Evolutionary conservation across 2,113 vertebrate species (phyloP).

Genomic region (Gymnarchus niloticus): DNA sequence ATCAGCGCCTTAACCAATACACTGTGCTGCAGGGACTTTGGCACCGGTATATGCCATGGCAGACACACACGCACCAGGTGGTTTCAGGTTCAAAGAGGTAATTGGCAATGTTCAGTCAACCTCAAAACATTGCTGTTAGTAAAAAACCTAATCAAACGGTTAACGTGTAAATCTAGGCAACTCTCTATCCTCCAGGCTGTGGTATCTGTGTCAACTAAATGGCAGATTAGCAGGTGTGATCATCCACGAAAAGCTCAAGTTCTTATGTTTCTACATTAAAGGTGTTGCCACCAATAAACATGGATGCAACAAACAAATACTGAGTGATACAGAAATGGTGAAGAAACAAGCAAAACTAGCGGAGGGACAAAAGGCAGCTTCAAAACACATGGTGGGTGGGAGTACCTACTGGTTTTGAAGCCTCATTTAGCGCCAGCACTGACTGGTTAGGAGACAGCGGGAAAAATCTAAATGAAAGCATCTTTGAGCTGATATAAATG

Average conservation of each 20-base stretch:
- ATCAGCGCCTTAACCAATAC: not conserved
- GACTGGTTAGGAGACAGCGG: not conserved
- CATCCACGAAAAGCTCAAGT: not conserved
- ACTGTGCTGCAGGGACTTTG: not conserved
- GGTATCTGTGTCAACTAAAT: not conserved
- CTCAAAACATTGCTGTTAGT: not conserved
- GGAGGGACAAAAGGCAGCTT: no score
- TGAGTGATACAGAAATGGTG: not conserved
- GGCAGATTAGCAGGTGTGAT: not conserved
- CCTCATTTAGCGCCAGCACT: no score
- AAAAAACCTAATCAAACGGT: not conserved
- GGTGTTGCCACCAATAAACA: not conserved
- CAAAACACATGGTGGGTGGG: no score
- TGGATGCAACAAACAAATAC: not conserved
- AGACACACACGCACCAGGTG: not conserved
- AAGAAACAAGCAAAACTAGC: not conserved
- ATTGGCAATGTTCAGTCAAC: not conserved
- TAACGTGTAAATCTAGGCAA: not conserved
- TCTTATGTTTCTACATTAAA: no score
- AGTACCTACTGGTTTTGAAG: no score
- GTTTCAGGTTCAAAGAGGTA: not conserved
- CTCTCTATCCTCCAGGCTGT: not conserved
- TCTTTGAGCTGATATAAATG: not conserved
- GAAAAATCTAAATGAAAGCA: not conserved
- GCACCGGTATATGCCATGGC: not conserved